These are phyloP conservation scores for Sorex fumeus DNA, from an alignment of 2,113 vertebrate genomes.

Conservation along the genomic window DNA sequence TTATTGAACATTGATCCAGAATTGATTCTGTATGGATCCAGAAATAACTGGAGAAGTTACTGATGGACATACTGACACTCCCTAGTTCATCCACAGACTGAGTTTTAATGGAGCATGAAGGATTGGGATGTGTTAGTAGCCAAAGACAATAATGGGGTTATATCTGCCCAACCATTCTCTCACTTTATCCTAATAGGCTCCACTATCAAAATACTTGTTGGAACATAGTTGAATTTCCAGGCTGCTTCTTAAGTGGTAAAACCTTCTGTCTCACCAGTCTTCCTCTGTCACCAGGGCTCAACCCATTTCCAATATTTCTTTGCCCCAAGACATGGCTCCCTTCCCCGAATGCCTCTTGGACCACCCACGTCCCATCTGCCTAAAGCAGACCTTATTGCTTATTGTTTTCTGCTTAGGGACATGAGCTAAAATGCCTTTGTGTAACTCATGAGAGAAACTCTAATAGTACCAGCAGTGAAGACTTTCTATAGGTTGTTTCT, in stretches of 20 bases:
- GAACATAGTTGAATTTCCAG: background rate
- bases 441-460: background rate
- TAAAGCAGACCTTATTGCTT: background rate
- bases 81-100: no score
- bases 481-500: background rate
- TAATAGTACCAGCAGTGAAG: background rate
- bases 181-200: background rate
- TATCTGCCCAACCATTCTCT: background rate
- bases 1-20: background rate
- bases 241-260: background rate
- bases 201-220: slow-evolving; percentile 1
- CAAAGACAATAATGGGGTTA: background rate
- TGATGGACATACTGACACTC: background rate
- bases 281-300: background rate
- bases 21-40: background rate
- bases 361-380: background rate
- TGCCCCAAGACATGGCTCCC: no score
- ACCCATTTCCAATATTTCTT: background rate
- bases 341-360: accelerated
- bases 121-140: background rate
- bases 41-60: background rate
- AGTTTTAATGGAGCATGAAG: no score
- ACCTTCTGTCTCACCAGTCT: background rate
- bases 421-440: background rate
- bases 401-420: background rate